Base-by-base conservation (phyloP, 2,888 invertebrate species). In the Caenorhabditis plicata region DNA sequence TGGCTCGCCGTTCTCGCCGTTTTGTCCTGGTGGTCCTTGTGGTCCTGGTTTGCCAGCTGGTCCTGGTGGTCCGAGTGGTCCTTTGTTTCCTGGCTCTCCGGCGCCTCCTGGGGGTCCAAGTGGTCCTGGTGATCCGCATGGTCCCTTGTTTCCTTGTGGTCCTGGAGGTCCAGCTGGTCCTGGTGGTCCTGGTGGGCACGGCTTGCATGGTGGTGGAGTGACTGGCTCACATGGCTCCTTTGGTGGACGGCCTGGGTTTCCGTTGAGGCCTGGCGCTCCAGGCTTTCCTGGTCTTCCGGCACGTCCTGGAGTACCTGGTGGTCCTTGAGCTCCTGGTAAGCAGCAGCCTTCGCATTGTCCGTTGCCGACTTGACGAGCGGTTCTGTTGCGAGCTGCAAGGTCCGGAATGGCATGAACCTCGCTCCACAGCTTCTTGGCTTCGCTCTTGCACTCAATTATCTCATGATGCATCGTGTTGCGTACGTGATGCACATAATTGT, bases 121-220 rank as follows among this genome's bases (percentile, higher is more conserved):
- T 52, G 56, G 63, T 63, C 70, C 70, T 50, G 66, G 70, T 47
- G 57, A 63, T 57, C 70, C 70, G 32, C 47, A 38, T 45, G 54
- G 62, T 60, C 70, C 64, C 44, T 66, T 64, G 61, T 70, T 67
- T 57, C 77, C 75, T 50, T 48, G 49, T 42, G 52, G 57, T 51
- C 73, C 74, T 41, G 66, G 64, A 38, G 70, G 65, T 52, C 73
- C 73, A 44, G 66, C 52, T 44, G 64, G 60, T 50, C 72, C 66
- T 20, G 61, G 53, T 47, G 64, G 55, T 54, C 74, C 65, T 46
- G 58, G 62, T 40, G 78, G 78, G 68, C 78, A 79, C 25, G 78
- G 78, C 60, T 76, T 75, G 71, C 79, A 80, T 36, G 80, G 80
- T 44, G 79, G 78, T 38, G 77, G 78, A 23, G 80, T 80, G 57